These are phyloP conservation scores for Aricia artaxerxes DNA, from an alignment of 2,888 invertebrate species.

Conservation along the genomic window DNA sequence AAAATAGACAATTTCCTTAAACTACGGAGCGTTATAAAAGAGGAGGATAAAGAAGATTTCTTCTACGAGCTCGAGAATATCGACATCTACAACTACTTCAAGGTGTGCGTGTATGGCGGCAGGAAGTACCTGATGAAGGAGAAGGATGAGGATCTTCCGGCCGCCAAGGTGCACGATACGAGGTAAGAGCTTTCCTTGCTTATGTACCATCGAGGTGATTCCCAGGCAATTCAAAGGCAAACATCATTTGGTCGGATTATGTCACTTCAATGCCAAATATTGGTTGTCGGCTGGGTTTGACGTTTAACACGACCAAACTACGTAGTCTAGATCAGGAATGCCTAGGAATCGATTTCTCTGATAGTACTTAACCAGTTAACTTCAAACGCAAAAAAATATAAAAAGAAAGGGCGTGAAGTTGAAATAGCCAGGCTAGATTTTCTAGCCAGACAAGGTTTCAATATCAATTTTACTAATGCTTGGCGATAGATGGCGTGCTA, in stretches of 20 bases:
- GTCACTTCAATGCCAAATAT: no score
- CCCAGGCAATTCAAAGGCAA: no score
- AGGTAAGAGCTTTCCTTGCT: conserved; percentile 60
- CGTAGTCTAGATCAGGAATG: no score
- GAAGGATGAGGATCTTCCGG: conserved; percentile 76
- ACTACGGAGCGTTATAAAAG: conserved; percentile 74
- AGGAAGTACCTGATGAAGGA: conserved; percentile 85
- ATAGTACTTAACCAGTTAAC: neutral
- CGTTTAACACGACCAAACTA: no score
- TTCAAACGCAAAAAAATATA: neutral
- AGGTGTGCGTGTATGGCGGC: conserved; percentile 81
- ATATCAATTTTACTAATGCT: neutral
- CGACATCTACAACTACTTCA: conserved; percentile 69
- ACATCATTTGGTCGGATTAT: no score
- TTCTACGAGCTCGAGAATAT: conserved; percentile 61
- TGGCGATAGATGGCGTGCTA: neutral
- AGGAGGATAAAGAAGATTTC: conserved; percentile 77
- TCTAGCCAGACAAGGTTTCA: neutral
- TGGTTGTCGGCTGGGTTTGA: no score
- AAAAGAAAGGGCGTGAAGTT: neutral
- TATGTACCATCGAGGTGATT: no score
- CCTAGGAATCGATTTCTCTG: neutral
- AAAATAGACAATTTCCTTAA: conserved; percentile 80
- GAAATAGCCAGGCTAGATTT: no score
- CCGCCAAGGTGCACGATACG: conserved; percentile 70